phyloP scores from a whole-genome alignment of 2,888 invertebrate genomes.

The Platypus cylindrus region DNA sequence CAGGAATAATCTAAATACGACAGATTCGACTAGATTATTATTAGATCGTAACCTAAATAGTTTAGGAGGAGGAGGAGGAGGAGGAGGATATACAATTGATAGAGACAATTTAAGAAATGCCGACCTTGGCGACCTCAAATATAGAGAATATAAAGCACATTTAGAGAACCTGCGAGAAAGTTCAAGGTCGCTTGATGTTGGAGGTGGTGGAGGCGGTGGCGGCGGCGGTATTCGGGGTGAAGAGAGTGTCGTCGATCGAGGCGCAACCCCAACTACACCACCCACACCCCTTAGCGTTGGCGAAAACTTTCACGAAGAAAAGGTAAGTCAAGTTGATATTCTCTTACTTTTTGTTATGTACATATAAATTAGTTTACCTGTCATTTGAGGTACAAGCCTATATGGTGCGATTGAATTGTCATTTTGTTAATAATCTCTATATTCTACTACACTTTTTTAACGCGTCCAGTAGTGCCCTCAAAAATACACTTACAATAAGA shows the following conservation, averaged over 20 bases:
- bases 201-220: slow-evolving; percentile 20
- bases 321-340: too few relatives aligned
- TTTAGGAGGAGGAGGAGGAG: slow-evolving; percentile 13
- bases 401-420: too few relatives aligned
- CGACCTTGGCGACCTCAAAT: slow-evolving; percentile 25
- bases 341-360: too few relatives aligned
- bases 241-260: slow-evolving; percentile 27
- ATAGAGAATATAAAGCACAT: slow-evolving; percentile 34
- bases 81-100: slow-evolving; percentile 12
- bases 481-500: too few relatives aligned
- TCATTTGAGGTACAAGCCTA: too few relatives aligned
- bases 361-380: too few relatives aligned
- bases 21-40: slow-evolving; percentile 17
- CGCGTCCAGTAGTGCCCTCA: too few relatives aligned
- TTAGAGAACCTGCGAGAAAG: slow-evolving; percentile 32
- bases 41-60: slow-evolving; percentile 22
- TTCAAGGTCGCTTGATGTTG: slow-evolving; percentile 26
- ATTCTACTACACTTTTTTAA: too few relatives aligned
- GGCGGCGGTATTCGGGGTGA: slow-evolving; percentile 16
- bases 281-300: slow-evolving; percentile 37
- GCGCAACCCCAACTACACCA: slow-evolving; percentile 35
- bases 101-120: slow-evolving; percentile 11
- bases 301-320: slow-evolving; percentile 36
- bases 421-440: too few relatives aligned
- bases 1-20: slow-evolving; percentile 28